Evolutionary conservation across 2,113 vertebrate genomes (phyloP).

Genomic region (Xerus inauris): DNA sequence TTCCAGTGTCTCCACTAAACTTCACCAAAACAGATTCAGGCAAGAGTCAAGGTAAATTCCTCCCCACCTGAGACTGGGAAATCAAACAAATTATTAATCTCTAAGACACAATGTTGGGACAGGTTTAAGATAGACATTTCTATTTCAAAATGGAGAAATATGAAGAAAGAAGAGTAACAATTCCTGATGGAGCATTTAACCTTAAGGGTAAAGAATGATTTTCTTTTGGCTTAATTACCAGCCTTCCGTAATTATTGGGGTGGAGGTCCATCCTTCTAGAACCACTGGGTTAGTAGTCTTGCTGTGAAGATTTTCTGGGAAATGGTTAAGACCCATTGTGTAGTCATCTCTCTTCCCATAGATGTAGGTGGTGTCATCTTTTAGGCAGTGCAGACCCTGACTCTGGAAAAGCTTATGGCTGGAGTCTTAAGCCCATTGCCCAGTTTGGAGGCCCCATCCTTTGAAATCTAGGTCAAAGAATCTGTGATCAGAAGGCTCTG

Average conservation of each 20-base stretch:
- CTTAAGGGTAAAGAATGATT: background rate
- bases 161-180: background rate
- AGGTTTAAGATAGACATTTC: background rate
- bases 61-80: background rate
- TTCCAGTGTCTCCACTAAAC: background rate
- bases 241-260: too few species aligned
- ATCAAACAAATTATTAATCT: background rate
- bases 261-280: background rate
- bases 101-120: background rate
- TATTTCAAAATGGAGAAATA: background rate
- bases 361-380: rapidly evolving
- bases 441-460: background rate
- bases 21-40: background rate
- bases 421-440: background rate
- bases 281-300: background rate
- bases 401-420: background rate
- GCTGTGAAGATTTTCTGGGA: background rate
- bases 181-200: background rate
- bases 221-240: background rate
- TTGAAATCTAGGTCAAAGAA: background rate
- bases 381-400: background rate
- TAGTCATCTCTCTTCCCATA: background rate
- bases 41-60: background rate
- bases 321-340: too few species aligned
- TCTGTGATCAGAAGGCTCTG: too few species aligned